Percentiles rank a stretch among this genome's conserved stretches.
phyloP scores from a whole-genome alignment of 2,888 invertebrate genomes.

The Melipona bicolor region DNA sequence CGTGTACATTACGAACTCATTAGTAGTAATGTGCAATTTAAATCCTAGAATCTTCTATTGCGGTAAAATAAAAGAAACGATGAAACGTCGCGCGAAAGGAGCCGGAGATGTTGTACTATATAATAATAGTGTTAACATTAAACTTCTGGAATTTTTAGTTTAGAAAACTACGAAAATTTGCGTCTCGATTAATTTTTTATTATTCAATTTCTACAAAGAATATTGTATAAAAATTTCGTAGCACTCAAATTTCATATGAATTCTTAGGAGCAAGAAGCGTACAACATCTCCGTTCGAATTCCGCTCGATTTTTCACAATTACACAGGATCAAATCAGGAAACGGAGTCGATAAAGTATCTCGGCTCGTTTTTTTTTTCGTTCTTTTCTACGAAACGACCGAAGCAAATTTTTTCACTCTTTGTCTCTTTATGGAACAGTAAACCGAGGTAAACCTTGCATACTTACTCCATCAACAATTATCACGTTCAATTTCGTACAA shows the following conservation, averaged over 20 bases:
- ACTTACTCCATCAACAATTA: constrained; percentile 38
- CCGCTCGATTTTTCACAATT: constrained; percentile 5
- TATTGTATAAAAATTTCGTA: fast-evolving
- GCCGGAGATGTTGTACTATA: background rate
- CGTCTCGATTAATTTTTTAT: too few species aligned
- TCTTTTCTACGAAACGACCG: background rate
- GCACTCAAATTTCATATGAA: background rate
- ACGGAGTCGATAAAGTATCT: background rate
- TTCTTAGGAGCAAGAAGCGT: background rate
- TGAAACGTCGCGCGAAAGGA: constrained; percentile 14
- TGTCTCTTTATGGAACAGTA: constrained; percentile 20
- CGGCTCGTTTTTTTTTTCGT: background rate
- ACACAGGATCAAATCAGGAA: constrained; percentile 23
- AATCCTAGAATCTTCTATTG: constrained; percentile 20
- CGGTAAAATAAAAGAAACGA: constrained; percentile 21
- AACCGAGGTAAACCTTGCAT: constrained; percentile 51
- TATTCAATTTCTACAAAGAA: background rate
- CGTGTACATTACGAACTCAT: constrained; percentile 43
- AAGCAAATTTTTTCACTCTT: background rate
- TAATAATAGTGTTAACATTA: too few species aligned
- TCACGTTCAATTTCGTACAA: constrained; percentile 27
- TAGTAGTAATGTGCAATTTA: constrained; percentile 47
- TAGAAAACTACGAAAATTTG: too few species aligned
- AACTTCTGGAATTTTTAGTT: too few species aligned
- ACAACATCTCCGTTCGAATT: constrained; percentile 8